Conservation (phyloP, 2,797 vertebrate species). For the Cossypha caffra region DNA sequence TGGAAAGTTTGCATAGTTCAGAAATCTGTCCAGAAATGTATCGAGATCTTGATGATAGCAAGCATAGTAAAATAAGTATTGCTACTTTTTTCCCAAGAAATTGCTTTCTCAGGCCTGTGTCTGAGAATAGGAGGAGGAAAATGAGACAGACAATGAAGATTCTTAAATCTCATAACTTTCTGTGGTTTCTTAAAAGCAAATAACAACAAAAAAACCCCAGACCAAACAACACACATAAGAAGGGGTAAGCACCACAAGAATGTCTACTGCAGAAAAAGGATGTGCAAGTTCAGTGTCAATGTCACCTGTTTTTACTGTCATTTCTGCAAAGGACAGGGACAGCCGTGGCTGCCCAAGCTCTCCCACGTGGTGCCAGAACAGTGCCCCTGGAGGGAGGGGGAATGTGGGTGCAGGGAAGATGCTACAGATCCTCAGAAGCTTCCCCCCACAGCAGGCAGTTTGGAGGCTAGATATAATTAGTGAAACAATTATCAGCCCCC, state of each 20-base stretch:
- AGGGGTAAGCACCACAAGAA: neutral
- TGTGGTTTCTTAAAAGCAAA: constrained; percentile 2
- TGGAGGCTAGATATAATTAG: neutral
- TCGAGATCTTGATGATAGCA: constrained; percentile 83
- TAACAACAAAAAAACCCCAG: neutral
- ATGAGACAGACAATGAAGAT: neutral
- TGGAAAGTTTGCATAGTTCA: constrained; percentile 84
- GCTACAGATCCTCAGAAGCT: neutral
- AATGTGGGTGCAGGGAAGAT: neutral
- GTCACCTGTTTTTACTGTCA: neutral
- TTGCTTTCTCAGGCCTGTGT: constrained; percentile 67
- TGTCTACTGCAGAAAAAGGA: neutral
- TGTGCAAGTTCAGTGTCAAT: neutral
- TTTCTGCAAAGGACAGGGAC: neutral
- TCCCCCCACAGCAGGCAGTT: neutral
- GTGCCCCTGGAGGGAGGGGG: neutral
- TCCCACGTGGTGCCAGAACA: rapidly evolving
- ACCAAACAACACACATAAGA: too few species aligned
- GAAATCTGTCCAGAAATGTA: constrained; percentile 73
- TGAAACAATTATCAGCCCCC: neutral
- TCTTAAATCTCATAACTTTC: neutral
- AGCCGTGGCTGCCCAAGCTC: neutral
- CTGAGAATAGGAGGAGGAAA: neutral
- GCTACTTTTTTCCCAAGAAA: constrained; percentile 84
- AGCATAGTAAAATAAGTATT: constrained; percentile 88